These are phyloP conservation scores for Centropristis striata DNA, from an alignment of 2,113 vertebrate species.

Conservation along the genomic window DNA sequence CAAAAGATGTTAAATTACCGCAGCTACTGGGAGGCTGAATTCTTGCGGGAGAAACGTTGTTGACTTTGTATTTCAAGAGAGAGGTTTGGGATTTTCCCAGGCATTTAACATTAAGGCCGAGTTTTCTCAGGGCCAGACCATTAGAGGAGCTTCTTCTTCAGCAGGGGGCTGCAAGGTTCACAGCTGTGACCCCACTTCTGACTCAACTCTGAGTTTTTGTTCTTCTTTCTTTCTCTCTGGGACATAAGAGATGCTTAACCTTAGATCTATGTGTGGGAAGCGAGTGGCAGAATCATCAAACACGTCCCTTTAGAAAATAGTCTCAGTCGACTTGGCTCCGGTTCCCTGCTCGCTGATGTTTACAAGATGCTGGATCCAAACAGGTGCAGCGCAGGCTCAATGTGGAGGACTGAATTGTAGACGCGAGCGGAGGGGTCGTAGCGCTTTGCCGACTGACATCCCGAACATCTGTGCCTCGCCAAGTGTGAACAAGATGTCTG, in stretches of 20 bases:
- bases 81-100: slow-evolving; percentile 63
- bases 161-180: slow-evolving; percentile 2
- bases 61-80: slow-evolving; percentile 58
- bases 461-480: slow-evolving; percentile 65
- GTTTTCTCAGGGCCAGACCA: slow-evolving; percentile 8
- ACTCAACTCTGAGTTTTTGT: slow-evolving; percentile 18
- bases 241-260: slow-evolving; percentile 10
- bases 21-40: slow-evolving; percentile 41
- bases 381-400: slow-evolving; percentile 43
- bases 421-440: slow-evolving; percentile 19
- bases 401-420: slow-evolving; percentile 13
- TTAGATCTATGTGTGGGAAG: slow-evolving; percentile 1
- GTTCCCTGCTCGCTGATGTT: slow-evolving; percentile 7
- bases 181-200: slow-evolving; percentile 9
- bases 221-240: slow-evolving; percentile 1
- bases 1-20: slow-evolving; percentile 29
- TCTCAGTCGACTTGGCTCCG: not conserved
- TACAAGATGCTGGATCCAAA: slow-evolving; percentile 43
- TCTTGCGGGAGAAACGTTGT: slow-evolving; percentile 53
- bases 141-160: slow-evolving; percentile 34
- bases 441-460: slow-evolving; percentile 40
- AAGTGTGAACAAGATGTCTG: slow-evolving; percentile 76
- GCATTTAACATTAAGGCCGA: slow-evolving; percentile 40
- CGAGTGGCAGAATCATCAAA: slow-evolving; percentile 12
- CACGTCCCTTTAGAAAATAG: slow-evolving; percentile 7